Evolutionary conservation across 2,113 vertebrate species (phyloP).

Genomic region (Pterophyllum scalare): DNA sequence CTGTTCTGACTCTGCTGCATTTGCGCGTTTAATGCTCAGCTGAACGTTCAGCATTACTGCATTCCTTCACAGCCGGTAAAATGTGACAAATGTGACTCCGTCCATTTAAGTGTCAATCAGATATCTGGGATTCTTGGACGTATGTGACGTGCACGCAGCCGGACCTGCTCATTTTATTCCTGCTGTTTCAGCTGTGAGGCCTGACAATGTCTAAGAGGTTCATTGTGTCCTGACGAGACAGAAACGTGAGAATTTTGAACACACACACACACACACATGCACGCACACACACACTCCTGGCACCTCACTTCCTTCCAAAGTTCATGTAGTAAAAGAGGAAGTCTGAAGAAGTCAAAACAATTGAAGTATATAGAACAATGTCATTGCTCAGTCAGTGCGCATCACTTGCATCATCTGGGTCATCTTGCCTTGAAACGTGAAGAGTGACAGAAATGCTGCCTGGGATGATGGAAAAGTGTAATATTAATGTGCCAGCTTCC

Average conservation of each 20-base stretch:
- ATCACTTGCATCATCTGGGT: neutral
- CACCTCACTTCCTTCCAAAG: too few species aligned
- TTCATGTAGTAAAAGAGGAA: neutral
- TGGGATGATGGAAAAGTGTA: too few species aligned
- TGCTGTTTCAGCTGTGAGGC: conserved; percentile 12
- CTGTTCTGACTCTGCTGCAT: conserved; percentile 19
- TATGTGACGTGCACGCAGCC: conserved; percentile 10
- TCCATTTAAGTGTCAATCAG: conserved; percentile 36
- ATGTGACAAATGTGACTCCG: conserved; percentile 52
- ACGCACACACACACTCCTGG: neutral
- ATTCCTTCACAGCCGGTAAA: conserved; percentile 35
- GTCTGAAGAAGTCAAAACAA: neutral
- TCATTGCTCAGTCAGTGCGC: neutral
- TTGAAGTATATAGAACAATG: neutral
- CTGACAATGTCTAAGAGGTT: neutral
- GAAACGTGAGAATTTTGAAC: neutral
- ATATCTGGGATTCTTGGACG: conserved; percentile 38
- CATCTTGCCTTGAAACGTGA: neutral
- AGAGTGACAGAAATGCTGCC: too few species aligned
- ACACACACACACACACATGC: neutral
- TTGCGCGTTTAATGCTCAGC: conserved; percentile 52
- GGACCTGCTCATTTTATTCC: neutral
- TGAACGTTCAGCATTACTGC: conserved; percentile 48
- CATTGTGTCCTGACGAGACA: too few species aligned
- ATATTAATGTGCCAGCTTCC: neutral